Evolutionary conservation across 2,113 vertebrate genomes (phyloP).

Genomic region (Varanus salvator): DNA sequence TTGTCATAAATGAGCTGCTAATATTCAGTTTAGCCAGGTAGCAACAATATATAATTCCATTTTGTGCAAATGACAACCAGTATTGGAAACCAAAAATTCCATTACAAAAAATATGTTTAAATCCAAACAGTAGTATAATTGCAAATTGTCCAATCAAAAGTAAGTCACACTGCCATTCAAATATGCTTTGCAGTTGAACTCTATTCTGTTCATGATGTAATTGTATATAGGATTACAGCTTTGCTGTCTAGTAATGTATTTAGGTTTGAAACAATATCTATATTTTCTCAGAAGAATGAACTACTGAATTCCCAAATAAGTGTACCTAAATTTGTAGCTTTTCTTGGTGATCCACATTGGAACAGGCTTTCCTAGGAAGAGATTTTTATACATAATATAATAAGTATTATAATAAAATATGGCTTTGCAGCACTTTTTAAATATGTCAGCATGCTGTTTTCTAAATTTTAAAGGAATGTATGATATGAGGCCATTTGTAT

Average conservation of each 20-base stretch:
- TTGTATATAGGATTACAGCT: neutral
- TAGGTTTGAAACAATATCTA: neutral
- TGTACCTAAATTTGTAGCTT: neutral
- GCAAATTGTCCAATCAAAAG: neutral
- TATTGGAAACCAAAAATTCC: slow-evolving; percentile 47
- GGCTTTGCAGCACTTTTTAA: slow-evolving; percentile 33
- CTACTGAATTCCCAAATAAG: neutral
- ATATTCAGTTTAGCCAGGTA: slow-evolving; percentile 22
- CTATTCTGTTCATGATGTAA: neutral
- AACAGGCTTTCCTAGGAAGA: slow-evolving; percentile 11
- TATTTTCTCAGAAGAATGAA: neutral
- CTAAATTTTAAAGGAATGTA: neutral
- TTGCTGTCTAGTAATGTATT: neutral
- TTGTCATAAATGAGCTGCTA: slow-evolving; percentile 45
- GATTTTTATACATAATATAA: neutral
- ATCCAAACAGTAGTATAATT: neutral
- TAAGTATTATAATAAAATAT: neutral
- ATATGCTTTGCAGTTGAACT: neutral
- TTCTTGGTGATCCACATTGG: neutral
- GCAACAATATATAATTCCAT: slow-evolving; percentile 14
- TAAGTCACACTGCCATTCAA: neutral
- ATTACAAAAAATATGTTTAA: slow-evolving; percentile 8
- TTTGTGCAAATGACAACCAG: slow-evolving; percentile 33
- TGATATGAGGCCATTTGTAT: neutral
- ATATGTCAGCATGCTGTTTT: slow-evolving; percentile 32